Percentiles rank a stretch among this genome's conserved stretches.
Conservation (phyloP, 2,888 invertebrate genomes). For the Agonopterix arenella region DNA sequence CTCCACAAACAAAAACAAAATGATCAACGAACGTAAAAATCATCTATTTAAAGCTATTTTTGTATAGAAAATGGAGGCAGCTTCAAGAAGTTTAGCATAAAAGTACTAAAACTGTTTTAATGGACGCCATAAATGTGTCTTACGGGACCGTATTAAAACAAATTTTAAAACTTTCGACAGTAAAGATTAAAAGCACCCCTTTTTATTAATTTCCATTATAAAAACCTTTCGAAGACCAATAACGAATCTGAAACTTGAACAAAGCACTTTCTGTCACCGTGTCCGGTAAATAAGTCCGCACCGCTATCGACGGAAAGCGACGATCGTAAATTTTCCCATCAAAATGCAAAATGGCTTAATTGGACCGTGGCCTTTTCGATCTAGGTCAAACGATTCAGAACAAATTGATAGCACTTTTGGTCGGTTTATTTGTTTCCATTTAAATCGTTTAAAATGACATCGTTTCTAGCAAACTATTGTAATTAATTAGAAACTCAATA, state of each 20-base stretch:
- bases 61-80: no score
- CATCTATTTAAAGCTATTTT: no score
- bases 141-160: no score
- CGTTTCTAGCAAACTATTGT: no score
- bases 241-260: constrained; percentile 17
- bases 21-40: no score
- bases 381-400: constrained; percentile 67
- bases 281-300: constrained; percentile 51
- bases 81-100: no score
- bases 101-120: no score
- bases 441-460: not conserved
- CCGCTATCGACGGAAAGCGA: constrained; percentile 34
- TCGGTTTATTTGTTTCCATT: constrained; percentile 37
- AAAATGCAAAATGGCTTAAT: constrained; percentile 76
- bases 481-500: no score
- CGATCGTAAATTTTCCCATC: constrained; percentile 60
- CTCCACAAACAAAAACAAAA: no score
- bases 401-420: constrained; percentile 66
- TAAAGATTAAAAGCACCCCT: not conserved
- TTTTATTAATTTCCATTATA: constrained; percentile 1
- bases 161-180: no score
- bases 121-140: no score
- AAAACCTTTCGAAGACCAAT: constrained; percentile 17
- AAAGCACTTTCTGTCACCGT: constrained; percentile 32
- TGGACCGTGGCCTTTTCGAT: constrained; percentile 68